Percentiles rank a stretch among this genome's conserved stretches.
These are phyloP conservation scores for Cactoblastis cactorum DNA, from an alignment of 2,888 invertebrate species.

Conservation along the genomic window DNA sequence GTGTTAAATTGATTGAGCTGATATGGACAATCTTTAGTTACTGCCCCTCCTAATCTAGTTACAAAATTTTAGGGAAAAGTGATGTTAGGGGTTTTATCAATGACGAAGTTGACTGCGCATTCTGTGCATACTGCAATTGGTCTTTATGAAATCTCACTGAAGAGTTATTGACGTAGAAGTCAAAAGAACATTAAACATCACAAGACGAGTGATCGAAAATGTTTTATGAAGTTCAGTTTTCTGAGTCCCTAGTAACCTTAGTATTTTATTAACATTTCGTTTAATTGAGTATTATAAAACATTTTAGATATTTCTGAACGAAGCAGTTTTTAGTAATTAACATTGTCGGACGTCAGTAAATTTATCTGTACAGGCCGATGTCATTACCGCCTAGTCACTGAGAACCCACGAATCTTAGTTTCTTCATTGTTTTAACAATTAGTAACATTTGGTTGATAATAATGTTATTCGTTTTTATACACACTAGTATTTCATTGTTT, in stretches of 20 bases:
- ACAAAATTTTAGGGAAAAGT: conserved; percentile 74
- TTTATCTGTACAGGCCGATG: conserved; percentile 43
- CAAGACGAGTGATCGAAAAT: conserved; percentile 52
- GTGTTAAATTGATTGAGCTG: conserved; percentile 78
- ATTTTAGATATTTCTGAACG: conserved; percentile 50
- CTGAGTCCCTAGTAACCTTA: conserved; percentile 34
- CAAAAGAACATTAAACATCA: conserved; percentile 39
- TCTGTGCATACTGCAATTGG: conserved; percentile 47
- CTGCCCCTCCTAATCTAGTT: conserved; percentile 72
- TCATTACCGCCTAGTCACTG: conserved; percentile 78
- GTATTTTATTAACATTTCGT: conserved; percentile 38
- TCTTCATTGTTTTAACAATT: conserved; percentile 62
- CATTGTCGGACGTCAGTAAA: conserved; percentile 47
- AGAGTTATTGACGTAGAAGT: conserved; percentile 40
- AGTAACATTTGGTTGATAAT: conserved; percentile 71
- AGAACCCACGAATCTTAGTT: conserved; percentile 67
- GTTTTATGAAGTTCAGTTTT: conserved; percentile 60
- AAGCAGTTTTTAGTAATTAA: conserved; percentile 45
- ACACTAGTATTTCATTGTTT: conserved; percentile 60
- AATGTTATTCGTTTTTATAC: conserved; percentile 73
- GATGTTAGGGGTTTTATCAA: conserved; percentile 78
- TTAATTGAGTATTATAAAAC: conserved; percentile 63
- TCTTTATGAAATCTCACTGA: conserved; percentile 39
- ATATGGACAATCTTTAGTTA: conserved; percentile 78
- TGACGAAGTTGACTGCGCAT: conserved; percentile 77